Conservation (phyloP, 30 jellyfish, hydroid and myxozoan genomes). For the Calvadosia cruxmelitensis region DNA sequence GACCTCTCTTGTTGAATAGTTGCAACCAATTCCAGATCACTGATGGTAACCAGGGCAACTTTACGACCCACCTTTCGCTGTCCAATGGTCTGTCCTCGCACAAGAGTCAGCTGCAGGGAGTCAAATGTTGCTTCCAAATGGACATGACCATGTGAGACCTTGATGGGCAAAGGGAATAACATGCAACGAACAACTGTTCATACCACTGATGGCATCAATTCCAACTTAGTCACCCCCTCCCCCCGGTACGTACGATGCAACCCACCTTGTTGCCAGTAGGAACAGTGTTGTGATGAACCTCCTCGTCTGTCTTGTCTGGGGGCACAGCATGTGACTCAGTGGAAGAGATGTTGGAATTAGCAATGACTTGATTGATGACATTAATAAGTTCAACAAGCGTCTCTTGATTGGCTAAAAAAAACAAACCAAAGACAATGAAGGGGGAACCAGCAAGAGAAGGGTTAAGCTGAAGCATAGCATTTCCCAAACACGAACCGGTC, state of each 20-base stretch:
- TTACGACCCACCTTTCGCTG: slow-evolving; percentile 45
- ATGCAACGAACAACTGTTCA: no score
- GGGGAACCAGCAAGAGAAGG: not conserved
- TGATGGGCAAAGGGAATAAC: not conserved
- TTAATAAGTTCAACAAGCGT: slow-evolving; percentile 75
- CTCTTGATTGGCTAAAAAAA: slow-evolving; percentile 67
- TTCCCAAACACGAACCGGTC: slow-evolving; percentile 37
- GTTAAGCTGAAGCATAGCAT: not conserved
- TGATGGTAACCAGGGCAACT: slow-evolving; percentile 66
- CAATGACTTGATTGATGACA: slow-evolving; percentile 47
- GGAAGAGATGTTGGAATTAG: no score
- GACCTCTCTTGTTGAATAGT: slow-evolving; percentile 24
- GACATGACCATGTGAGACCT: not conserved
- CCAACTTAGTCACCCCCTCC: no score
- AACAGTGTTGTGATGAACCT: no score
- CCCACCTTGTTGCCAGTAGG: no score
- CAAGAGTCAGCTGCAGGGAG: not conserved
- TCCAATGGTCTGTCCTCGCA: not conserved
- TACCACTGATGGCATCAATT: no score
- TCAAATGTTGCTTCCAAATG: not conserved
- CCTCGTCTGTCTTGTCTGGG: no score
- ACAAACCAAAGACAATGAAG: no score
- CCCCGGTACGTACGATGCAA: no score
- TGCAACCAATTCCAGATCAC: slow-evolving; percentile 64
- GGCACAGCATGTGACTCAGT: no score